Base-by-base conservation (phyloP, 2,888 invertebrate genomes). In the Meandrusa payeni region DNA sequence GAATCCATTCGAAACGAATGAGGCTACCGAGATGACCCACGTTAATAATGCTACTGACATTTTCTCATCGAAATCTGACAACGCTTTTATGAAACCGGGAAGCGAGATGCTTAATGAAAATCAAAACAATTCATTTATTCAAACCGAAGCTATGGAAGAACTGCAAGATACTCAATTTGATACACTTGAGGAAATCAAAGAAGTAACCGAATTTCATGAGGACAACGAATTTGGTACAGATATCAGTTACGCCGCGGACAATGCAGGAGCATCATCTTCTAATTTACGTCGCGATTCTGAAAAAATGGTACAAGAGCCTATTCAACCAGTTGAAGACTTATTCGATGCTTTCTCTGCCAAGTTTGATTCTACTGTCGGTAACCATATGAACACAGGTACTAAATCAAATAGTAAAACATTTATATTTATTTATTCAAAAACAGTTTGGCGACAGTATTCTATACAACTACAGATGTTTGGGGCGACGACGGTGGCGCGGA, bases 291-390 rank as follows among this genome's bases (percentile, higher is more conserved):
- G 77, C 68, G 76, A 71, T 5, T 41, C 68, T 0, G 79, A 81
- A 22, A 59, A 68, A 10, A 69, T 76, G 59, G 57, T 61, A 46
- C 76, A 76, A 11, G 76, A 82, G 26, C 55, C 67, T 3, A 76
- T 77, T 39, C 68, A 78, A 1, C 70, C 74, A 38, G 70, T 80
- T 1, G 75, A 81, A 44, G 86, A 89, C 24, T 89, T 89, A 0
- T 97, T 97, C 56, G 97, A 97, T 71, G 96, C 95, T 0, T 97
- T 97, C 60, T 92, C 96, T 2, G 94, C 95, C 1, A 96, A 96
- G 71, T 97, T 97, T 61, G 96, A 96, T 55, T 93, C 91, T 22
- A 92, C 92, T 2, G 81, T 86, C 28, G 70, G 69, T 9, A 80
- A 76, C 48, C 76, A 74, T 23, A 57, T 72, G 47, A 74, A 73